Evolutionary conservation across 1,140 invertebrate species (phyloP).

Genomic region (Lordiphosa stackelbergi): DNA sequence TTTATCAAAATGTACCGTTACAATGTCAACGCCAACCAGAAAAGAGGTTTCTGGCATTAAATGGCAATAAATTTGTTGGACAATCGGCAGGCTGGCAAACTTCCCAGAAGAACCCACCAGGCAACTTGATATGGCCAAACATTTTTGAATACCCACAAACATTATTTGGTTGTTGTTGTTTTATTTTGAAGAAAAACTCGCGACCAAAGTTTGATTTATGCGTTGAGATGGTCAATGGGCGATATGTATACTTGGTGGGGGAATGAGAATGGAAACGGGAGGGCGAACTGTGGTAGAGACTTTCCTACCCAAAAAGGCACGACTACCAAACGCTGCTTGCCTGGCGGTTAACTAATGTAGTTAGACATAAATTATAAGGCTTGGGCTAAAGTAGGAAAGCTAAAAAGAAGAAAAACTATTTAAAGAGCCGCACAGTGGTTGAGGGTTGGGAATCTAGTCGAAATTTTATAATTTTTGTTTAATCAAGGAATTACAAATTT

Average conservation of each 20-base stretch:
- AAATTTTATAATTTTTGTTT: too few species aligned
- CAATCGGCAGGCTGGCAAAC: constrained; percentile 18
- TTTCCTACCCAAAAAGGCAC: constrained; percentile 52
- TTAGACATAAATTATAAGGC: constrained; percentile 71
- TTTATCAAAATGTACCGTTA: constrained; percentile 68
- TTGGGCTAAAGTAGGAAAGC: constrained; percentile 20
- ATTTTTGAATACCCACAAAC: constrained; percentile 36
- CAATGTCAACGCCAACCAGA: constrained; percentile 50
- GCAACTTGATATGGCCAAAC: constrained; percentile 54
- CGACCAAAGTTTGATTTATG: constrained; percentile 70
- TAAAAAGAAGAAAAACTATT: constrained; percentile 41
- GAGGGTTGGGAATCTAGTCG: not conserved
- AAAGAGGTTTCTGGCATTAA: constrained; percentile 49
- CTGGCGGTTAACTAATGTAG: constrained; percentile 55
- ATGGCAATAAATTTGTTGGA: constrained; percentile 61
- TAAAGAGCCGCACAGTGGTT: constrained; percentile 37
- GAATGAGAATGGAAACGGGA: constrained; percentile 1
- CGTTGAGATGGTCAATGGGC: constrained; percentile 66
- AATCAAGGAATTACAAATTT: too few species aligned
- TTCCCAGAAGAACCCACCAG: constrained; percentile 32
- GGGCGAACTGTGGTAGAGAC: constrained; percentile 27
- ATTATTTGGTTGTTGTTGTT: constrained; percentile 7
- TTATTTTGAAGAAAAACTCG: constrained; percentile 41
- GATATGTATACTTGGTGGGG: constrained; percentile 31
- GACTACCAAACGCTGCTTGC: constrained; percentile 57